Evolutionary conservation across 2,113 vertebrate species (phyloP).

Genomic region (Lathamus discolor): DNA sequence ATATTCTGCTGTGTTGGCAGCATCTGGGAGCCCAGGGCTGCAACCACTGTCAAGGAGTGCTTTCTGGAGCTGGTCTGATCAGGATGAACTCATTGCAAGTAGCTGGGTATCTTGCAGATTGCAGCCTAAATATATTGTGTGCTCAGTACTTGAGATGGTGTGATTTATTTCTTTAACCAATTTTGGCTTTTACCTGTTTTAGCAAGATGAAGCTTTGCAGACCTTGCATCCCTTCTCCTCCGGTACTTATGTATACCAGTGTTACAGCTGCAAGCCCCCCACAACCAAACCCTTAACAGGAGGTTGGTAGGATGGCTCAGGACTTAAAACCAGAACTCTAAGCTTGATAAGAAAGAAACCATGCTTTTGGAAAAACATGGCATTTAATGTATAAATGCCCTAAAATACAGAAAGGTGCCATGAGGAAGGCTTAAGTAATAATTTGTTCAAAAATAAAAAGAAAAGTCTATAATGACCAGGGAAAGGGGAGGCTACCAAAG

Average conservation of each 20-base stretch:
- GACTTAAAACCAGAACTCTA: background rate
- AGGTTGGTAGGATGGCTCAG: background rate
- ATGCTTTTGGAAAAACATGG: background rate
- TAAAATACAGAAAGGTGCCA: background rate
- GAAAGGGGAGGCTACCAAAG: background rate
- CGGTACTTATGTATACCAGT: background rate
- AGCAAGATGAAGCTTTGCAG: background rate
- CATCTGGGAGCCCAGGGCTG: background rate
- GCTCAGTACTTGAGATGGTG: background rate
- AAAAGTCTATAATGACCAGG: background rate
- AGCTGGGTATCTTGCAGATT: background rate
- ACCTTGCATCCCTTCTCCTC: background rate
- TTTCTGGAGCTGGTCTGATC: background rate
- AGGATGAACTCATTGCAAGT: background rate
- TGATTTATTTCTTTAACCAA: background rate
- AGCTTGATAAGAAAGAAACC: background rate
- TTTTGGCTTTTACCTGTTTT: background rate
- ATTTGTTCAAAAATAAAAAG: background rate
- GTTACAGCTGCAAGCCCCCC: background rate
- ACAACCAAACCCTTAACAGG: background rate
- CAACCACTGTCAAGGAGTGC: too few species aligned
- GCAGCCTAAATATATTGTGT: background rate
- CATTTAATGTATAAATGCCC: background rate
- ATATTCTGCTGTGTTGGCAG: background rate
- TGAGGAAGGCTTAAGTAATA: background rate